These are phyloP conservation scores for Helicolenus hilgendorfi DNA, from an alignment of 2,797 vertebrate genomes.

Conservation along the genomic window DNA sequence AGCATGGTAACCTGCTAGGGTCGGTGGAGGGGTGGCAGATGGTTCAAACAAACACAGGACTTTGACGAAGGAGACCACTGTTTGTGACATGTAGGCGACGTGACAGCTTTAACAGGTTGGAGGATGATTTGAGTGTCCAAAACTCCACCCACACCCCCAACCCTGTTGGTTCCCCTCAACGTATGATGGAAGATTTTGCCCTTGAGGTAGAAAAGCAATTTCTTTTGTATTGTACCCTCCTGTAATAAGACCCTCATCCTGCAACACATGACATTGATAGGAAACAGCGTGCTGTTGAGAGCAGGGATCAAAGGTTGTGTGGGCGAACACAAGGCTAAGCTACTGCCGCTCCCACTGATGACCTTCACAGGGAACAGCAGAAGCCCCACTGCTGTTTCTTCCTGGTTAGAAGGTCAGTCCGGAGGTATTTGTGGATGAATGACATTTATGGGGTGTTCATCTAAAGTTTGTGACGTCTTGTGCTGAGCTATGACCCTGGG, in stretches of 20 bases:
- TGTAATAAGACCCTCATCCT: neutral
- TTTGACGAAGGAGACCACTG: no score
- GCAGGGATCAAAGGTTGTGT: slow-evolving; percentile 48
- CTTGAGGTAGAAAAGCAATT: neutral
- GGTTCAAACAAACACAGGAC: no score
- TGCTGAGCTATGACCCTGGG: neutral
- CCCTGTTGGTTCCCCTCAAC: neutral
- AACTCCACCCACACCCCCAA: neutral
- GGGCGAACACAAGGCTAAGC: slow-evolving; percentile 30
- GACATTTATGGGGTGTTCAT: slow-evolving; percentile 15
- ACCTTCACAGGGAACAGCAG: slow-evolving; percentile 45
- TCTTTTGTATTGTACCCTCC: neutral
- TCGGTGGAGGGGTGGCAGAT: no score
- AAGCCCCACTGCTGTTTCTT: neutral
- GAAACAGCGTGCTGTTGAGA: slow-evolving; percentile 2
- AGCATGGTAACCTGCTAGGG: no score
- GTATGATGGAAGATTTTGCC: neutral
- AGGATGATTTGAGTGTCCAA: neutral
- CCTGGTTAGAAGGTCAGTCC: slow-evolving; percentile 35
- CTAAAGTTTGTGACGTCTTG: neutral
- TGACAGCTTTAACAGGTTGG: neutral
- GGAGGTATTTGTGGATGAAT: neutral
- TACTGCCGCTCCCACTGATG: neutral
- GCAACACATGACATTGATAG: slow-evolving; percentile 25
- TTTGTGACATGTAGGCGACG: no score